These are phyloP conservation scores for Myopa tessellatipennis DNA, from an alignment of 2,888 invertebrate species.

Conservation along the genomic window DNA sequence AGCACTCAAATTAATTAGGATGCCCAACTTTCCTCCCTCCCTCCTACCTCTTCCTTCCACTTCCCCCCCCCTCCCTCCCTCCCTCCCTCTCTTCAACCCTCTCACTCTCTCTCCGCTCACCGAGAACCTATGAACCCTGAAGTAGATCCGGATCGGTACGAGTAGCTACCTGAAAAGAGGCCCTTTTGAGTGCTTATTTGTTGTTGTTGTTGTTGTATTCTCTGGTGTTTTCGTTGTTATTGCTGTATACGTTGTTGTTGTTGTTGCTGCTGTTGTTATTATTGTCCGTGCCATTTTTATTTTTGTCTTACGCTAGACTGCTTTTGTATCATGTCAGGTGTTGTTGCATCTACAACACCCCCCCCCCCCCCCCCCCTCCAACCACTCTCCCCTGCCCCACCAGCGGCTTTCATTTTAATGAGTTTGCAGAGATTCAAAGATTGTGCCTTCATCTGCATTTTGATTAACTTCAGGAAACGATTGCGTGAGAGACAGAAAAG, in stretches of 20 bases:
- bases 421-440: too few relatives aligned
- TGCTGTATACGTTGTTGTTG: not conserved
- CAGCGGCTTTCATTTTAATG: not conserved
- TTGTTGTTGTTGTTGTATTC: not conserved
- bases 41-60: not conserved
- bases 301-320: not conserved
- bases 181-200: not conserved
- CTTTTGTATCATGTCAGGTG: not conserved
- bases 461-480: not conserved
- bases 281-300: not conserved
- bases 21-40: not conserved
- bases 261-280: not conserved
- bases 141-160: not conserved
- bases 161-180: not conserved
- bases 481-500: not conserved
- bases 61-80: not conserved
- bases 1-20: conserved; percentile 35
- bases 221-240: not conserved
- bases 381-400: not conserved
- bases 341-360: not conserved
- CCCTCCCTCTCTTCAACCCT: not conserved
- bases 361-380: not conserved
- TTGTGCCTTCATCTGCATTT: not conserved
- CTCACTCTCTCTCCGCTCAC: not conserved
- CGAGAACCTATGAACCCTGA: not conserved